Evolutionary conservation across 2,113 vertebrate species (phyloP), one percentile per base, ranked within the genome.

Genomic region (Pelmatolapia mariae): DNA sequence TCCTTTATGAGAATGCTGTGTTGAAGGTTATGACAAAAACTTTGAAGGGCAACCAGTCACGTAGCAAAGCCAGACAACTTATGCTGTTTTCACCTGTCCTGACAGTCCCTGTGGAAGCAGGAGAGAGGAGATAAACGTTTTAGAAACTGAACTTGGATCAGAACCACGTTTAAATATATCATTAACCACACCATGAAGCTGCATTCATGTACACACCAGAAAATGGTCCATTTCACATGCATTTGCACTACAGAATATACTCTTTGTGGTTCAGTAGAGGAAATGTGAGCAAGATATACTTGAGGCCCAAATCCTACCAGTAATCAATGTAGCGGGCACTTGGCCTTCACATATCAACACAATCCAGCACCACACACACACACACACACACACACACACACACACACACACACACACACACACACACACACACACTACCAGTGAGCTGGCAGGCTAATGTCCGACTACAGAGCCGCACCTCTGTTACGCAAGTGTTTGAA

Each of bases 21-120:
- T 89, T 68, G 82, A 54, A 89, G 80, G 83, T 86, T 59, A 91
- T 4, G 43, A 90, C 85, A 86, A 86, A 91, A 93, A 89, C 71
- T 81, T 86, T 61, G 78, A 45, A 83, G 92, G 76, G 83, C 50
- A 82, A 82, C 83, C 82, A 4, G 93, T 86, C 76, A 47, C n/a
- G 54, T 43, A 36, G 84, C 59, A 82, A 90, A 93, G 81, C 45
- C 83, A 79, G 83, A 89, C 79, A 73, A 83, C 89, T 59, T n/a
- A 56, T 10, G 89, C 45, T 5, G 84, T 52, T 81, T 86, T 80
- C 85, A 61, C 71, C 47, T 13, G 84, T 90, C 76, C 83, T 36
- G 19, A 3, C 16, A 3, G 59, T 73, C 38, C 86, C 93, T 95
- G 91, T 59, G 16, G 80, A 73, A 59, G 52, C 2, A 47, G 16